Evolutionary conservation across 2,888 invertebrate species (phyloP), one percentile per base, ranked within the genome.

Genomic region (Trachelus iudaicus): DNA sequence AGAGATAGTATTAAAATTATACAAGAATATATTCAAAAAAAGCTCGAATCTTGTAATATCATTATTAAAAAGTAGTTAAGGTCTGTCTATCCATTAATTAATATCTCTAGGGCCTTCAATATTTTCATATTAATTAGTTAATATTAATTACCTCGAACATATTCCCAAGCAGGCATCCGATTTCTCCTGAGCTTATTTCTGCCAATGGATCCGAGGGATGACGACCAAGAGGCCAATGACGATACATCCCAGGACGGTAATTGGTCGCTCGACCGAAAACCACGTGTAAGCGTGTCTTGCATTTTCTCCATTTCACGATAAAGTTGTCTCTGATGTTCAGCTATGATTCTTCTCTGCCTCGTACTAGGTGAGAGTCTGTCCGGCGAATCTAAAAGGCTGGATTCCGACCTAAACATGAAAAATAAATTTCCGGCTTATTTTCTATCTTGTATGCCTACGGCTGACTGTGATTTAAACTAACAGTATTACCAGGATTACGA

Each of bases 241-340:
- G 85, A 80, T n/a, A 88, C 82, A 71, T 89, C 89, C 89, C 89
- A 89, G 0, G 85, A 68, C 71, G 87, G 85, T 15, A 87, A 79
- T 31, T 85, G 86, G 73, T 82, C 86, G 34, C 87, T 87, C 69
- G 85, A 83, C 73, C 88, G 80, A 68, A 87, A 80, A 23, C 88
- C 88, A 23, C 88, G 83, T 31, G 87, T 86, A 74, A 89, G 79
- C 1, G 87, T 89, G 78, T 89, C 89, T 74, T 89, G 89, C 79
- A 89, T 88, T 76, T 87, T 87, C 35, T 83, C 83, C 81, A 89
- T 88, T 79, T 89, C 89, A 11, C 83, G 85, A 34, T 84, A 87
- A 80, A 89, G 82, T 76, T 88, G 87, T 76, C 79, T 83, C 79
- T 87, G 87, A 78, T 86, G 87, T 79, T 89, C 89, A 76, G 85